Base-by-base conservation (phyloP, 2,113 vertebrate species). In the Halichoerus grypus region DNA sequence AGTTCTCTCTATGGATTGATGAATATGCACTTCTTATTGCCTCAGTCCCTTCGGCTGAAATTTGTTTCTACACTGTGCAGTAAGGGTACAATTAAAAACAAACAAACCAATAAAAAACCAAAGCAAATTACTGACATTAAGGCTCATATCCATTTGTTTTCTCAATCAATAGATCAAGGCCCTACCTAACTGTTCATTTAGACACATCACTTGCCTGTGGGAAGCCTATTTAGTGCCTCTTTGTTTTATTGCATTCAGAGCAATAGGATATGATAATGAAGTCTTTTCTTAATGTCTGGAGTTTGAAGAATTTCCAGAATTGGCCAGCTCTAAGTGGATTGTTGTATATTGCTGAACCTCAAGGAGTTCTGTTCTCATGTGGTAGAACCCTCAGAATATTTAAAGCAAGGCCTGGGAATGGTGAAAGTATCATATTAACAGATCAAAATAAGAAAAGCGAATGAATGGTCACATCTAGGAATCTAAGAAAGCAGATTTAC, bases 231-330 rank as follows among this genome's bases (percentile, higher is more conserved):
- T 97, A 65, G 76, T 55, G 67, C 85, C 11, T 77, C 21, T 82
- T 80, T 51, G 49, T 22, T 87, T 96, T 61, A 11, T 39, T 36
- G 18, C 72, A 7, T 82, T 42, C 63, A 46, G 26, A 95, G 53
- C 21, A 28, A 24, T 39, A 92, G 36, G 24, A 16, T 94, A 72
- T 46, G 39, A 93, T 49, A 36, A 39, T 18, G 0, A 11, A 72
- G 13, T 4, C 15, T 57, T 88, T 94, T 97, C 81, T 72, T 79
- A 97, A 95, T 96, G 53, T 91, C 59, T 94, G 8, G 14, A 80
- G 33, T 86, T 96, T 88, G 18, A 39, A 97, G 84, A 22, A 63
- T 87, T 90, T 96, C 14, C 10, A 71, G 67, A 98, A 31, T 51
- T 85, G 26, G 46, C 77, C 77, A 90, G 36, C 95, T 94, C 19